Base-by-base conservation (phyloP, 2,113 vertebrate genomes). In the Myodes glareolus region DNA sequence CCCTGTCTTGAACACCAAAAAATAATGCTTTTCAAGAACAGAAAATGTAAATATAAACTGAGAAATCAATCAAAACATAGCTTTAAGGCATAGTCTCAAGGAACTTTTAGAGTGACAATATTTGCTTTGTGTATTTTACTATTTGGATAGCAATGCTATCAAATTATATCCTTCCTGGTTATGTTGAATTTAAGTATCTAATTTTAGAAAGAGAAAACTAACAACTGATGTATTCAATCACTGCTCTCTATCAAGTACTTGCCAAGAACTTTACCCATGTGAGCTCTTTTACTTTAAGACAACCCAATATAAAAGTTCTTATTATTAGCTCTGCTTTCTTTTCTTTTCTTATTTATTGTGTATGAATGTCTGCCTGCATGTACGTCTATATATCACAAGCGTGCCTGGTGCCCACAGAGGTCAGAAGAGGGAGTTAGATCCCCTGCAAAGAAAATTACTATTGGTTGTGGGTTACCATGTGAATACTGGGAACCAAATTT, bases 181-280 rank as follows among this genome's bases (percentile, higher is more conserved):
- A 90, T 92, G 96, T 85, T 67, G 70, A 94, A 92, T 85, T 94
- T 94, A 23, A 92, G 88, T 52, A 94, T 25, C 39, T 78, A 81
- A 94, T 90, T 95, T 94, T 55, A 89, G 19, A 97, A 95, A 94
- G 52, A 86, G 42, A 88, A 91, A 93, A 77, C 63, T 45, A 90
- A 85, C 14, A 89, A 45, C 19, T 77, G 52, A 94, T 47, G 90
- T 91, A 82, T 29, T 94, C 8, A 96, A 91, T 13, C 93, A 19
- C 78, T 68, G 81, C 12, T 93, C 50, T 65, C 6, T 72, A 91
- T 89, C 77, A 82, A 42, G 31, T 88, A 88, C 39, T 92, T 91
- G 47, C 4, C 89, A 94, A 86, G 25, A 97, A 94, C 77, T 95
- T 88, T 85, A 81, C 58, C 19, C 27, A 76, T 12, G 7, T 55